Evolutionary conservation across 2,113 vertebrate genomes (phyloP), one percentile per base, ranked within the genome.

Genomic region (Strigops habroptila): DNA sequence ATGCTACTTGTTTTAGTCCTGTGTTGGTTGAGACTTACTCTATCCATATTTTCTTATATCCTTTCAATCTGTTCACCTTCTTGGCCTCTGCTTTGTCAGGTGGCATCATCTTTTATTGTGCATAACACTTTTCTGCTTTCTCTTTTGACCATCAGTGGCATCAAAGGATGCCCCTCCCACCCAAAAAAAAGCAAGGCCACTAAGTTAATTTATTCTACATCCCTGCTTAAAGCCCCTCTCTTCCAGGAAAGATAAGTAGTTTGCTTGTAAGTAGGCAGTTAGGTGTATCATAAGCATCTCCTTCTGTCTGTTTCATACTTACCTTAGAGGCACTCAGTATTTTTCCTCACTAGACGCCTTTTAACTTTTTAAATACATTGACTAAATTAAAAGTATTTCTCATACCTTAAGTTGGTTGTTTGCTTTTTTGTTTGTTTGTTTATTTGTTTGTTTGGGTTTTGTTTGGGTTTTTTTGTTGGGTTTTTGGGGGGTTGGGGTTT

Each of bases 401-500:
- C 25, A 43, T 28, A 41, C 4, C 11, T 60, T 70, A 12, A 2
- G 3, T 33, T 49, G 30, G 13, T 53, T 68, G 49, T 41, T 41
- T 12, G 14, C 9, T 14, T 7, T n/a, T 39, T 39, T 39, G 39
- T 39, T 39, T 39, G 39, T 39, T 39, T 39, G 11, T 39, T 39
- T 39, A 11, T 8, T 39, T 39, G 8, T 39, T 39, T 39, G 39
- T 39, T 39, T 39, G 39, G 39, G 39, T 39, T 39, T 39, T n/a
- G 15, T 62, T 62, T 37, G 59, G 55, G 14, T 7, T 33, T 55
- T 22, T n/a, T 33, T 33, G 19, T 33, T n/a, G 11, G 39, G 9
- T 1, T 3, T 62, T 62, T 46, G 12, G 44, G 17, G 39, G 28
- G 4, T 52, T 71, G 7, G 0, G 6, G 3, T 25, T 12, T n/a